Base-by-base conservation (phyloP, 2,888 invertebrate species). In the Fabriciana adippe region DNA sequence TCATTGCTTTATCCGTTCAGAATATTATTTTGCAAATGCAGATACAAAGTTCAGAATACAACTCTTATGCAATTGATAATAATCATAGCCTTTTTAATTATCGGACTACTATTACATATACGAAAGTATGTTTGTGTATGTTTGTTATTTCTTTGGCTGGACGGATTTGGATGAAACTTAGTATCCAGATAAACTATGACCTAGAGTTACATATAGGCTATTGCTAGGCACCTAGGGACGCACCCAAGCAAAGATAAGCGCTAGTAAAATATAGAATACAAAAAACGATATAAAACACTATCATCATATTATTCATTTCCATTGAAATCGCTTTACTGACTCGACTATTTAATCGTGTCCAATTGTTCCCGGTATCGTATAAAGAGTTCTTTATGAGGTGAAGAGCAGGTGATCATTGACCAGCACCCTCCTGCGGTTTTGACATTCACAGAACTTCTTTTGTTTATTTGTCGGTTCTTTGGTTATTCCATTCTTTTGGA, bases 381-480 rank as follows among this genome's bases (percentile, higher is more conserved):
- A 50, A 64, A 45, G 47, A 71, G 55, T 69, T 67, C 67, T 69
- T 68, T 71, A 62, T 61, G 60, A 64, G 56, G 56, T 63, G 67
- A 67, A 71, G 35, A 41, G 67, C 69, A 67, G 69, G 57, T 70
- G 67, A 73, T 66, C 69, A 69, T 62, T 70, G 73, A 73, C 68
- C 76, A 68, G 72, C 74, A 75, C 76, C 76, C 78, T 78, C 76
- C 76, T 70, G 70, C 75, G 76, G 74, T 77, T 78, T 80, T 82
- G 80, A 81, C 81, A 83, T 83, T 85, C 79, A 81, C 81, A 81
- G 55, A 59, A 55, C 35, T 26, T 59, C 71, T 63, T 69, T 71
- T 71, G 71, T 71, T 71, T 71, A 63, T 69, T 67, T 69, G 67
- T 65, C 67, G 69, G 66, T 67, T 56, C 62, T 55, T 55, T 50